Evolutionary conservation across 2,888 invertebrate genomes (phyloP).

Genomic region (Cheilosia impressa): DNA sequence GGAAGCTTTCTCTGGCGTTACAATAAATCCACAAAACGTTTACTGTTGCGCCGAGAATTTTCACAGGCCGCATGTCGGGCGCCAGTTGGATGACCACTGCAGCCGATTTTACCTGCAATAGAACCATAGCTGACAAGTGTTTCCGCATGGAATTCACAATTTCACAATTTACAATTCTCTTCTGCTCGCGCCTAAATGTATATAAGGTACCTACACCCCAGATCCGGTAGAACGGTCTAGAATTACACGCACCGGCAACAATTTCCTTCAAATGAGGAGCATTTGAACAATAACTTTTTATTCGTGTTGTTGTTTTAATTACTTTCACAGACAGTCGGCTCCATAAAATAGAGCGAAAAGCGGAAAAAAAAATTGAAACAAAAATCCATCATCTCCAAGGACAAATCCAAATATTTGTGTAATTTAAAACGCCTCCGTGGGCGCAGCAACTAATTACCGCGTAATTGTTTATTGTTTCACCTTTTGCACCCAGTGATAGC

Average conservation of each 20-base stretch:
- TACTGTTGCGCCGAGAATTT: too few species aligned
- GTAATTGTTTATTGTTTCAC: conserved; percentile 73
- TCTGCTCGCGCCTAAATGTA: neutral
- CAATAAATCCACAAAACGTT: too few species aligned
- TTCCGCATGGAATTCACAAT: neutral
- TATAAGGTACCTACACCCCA: neutral
- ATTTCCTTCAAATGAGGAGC: neutral
- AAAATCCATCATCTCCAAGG: conserved; percentile 51
- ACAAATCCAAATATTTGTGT: conserved; percentile 73
- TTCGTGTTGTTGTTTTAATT: conserved; percentile 38
- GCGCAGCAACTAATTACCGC: conserved; percentile 22
- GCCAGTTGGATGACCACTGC: too few species aligned
- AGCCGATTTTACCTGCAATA: neutral
- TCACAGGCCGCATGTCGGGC: too few species aligned
- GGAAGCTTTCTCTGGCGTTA: too few species aligned
- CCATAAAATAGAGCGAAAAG: neutral
- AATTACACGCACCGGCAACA: neutral
- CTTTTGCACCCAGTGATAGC: conserved; percentile 61
- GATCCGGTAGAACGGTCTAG: neutral
- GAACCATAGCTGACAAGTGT: neutral
- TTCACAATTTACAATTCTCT: neutral
- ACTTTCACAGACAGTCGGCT: conserved; percentile 52
- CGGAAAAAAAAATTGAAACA: conserved; percentile 19
- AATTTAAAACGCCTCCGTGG: conserved; percentile 53
- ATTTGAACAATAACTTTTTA: conserved; percentile 18